Evolutionary conservation across 1,140 invertebrate species (phyloP), one percentile per base, ranked within the genome.

Genomic region (Brachionus plicatilis): DNA sequence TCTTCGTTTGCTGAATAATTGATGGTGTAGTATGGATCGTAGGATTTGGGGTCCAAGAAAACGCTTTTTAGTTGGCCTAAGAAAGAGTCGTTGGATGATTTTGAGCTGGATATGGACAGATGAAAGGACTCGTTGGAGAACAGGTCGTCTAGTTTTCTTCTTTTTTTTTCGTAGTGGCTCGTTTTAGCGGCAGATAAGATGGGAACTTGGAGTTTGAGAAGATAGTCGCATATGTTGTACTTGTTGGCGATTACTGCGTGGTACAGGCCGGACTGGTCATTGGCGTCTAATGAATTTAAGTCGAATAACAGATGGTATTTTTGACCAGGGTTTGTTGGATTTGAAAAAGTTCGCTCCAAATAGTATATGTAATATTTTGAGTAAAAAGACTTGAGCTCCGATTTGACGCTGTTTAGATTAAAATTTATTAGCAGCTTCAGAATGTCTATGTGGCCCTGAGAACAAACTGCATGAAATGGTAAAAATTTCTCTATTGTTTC

Each of bases 401-500:
- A 11, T 43, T 47, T 27, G 60, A 85, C n/a, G 5, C 41, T 53
- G 17, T 68, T 68, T 45, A 83, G 17, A 24, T 83, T 83, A 27
- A 70, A 72, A 86, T 94, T 93, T 17, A 98, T 91, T 2, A 97
- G 89, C 20, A 94, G 87, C 56, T 95, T 84, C 7, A 88, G 87
- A 84, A 87, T 83, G n/a, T 87, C 87, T 14, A 93, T 89, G 89
- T 97, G 95, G 3, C 94, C 94, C 88, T 95, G 95, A 84, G 96
- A 95, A 85, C 93, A 94, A 45, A 95, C 95, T 6, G 95, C 95
- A 90, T 98, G 96, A 29, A 98, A 91, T 0, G 96, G 95, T 65
- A 97, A 89, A 94, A 95, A 95, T 86, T 93, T 93, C 88, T 98
- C 96, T 1, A 97, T 94, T 0, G 96, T 98, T 56, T 93, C 91